Conservation (phyloP, 2,113 vertebrate species). For the Emydocephalus ijimae region DNA sequence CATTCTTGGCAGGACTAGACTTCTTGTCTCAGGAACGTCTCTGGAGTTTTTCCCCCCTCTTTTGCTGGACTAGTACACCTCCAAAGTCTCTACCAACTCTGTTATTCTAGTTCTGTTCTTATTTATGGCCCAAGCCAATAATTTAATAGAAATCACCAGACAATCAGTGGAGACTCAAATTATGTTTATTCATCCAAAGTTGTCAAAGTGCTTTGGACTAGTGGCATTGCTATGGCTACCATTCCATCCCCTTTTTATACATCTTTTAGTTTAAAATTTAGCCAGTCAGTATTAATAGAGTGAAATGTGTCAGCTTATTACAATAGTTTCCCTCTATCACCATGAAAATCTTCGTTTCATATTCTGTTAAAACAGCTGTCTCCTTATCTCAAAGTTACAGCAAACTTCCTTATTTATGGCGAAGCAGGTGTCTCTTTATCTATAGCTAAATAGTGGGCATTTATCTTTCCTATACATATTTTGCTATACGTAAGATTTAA, state of each 20-base stretch:
- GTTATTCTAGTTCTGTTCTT: not conserved
- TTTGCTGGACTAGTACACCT: not conserved
- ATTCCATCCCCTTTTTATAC: not conserved
- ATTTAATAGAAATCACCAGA: not conserved
- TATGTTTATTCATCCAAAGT: not conserved
- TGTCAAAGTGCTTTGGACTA: not conserved
- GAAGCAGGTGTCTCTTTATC: not conserved
- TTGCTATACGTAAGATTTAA: not conserved
- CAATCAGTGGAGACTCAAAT: not conserved
- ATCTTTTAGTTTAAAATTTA: not conserved
- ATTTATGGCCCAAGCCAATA: not conserved
- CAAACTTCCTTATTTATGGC: not conserved
- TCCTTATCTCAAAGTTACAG: not conserved
- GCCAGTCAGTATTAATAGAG: not conserved
- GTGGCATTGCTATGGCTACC: not conserved
- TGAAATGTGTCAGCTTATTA: not conserved
- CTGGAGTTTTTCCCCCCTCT: no score
- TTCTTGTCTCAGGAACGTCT: no score
- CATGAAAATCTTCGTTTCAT: not conserved
- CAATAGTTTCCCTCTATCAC: not conserved
- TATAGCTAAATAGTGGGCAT: not conserved
- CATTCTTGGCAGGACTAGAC: no score
- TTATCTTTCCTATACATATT: not conserved
- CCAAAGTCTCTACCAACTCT: not conserved
- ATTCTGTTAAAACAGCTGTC: not conserved